phyloP scores from a whole-genome alignment of 2,113 vertebrate species.

The Tetrao urogallus region DNA sequence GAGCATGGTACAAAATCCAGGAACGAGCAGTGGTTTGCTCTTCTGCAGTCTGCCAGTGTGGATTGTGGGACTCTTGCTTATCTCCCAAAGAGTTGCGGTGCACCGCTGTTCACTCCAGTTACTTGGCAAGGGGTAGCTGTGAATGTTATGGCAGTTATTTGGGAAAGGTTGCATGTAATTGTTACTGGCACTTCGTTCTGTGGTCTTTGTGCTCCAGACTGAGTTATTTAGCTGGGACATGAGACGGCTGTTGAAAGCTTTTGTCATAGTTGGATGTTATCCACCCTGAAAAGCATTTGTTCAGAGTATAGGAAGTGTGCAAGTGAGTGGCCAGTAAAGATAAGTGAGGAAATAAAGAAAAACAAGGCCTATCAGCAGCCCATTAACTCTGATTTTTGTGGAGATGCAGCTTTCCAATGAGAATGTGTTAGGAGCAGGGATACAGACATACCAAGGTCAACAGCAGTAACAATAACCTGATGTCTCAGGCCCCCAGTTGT shows the following conservation, averaged over 20 bases:
- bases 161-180: not conserved
- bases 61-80: not conserved
- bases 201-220: not conserved
- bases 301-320: not conserved
- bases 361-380: not conserved
- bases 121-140: not conserved
- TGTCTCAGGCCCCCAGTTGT: not conserved
- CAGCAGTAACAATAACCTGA: not conserved
- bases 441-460: not conserved
- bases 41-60: not conserved
- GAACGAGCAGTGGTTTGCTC: not conserved
- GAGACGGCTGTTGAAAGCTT: slow-evolving; percentile 44
- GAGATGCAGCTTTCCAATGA: not conserved
- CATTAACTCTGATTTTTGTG: not conserved
- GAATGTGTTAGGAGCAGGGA: not conserved
- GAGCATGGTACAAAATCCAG: not conserved
- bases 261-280: slow-evolving; percentile 25
- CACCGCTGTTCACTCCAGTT: not conserved
- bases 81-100: not conserved
- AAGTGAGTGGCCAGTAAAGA: not conserved
- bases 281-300: not conserved
- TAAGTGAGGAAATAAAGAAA: not conserved
- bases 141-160: not conserved
- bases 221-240: slow-evolving; percentile 13
- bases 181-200: not conserved